Percentiles rank a stretch among this genome's conserved stretches.
phyloP scores from a whole-genome alignment of 1,140 invertebrate species.

The Brachionus angularis region DNA sequence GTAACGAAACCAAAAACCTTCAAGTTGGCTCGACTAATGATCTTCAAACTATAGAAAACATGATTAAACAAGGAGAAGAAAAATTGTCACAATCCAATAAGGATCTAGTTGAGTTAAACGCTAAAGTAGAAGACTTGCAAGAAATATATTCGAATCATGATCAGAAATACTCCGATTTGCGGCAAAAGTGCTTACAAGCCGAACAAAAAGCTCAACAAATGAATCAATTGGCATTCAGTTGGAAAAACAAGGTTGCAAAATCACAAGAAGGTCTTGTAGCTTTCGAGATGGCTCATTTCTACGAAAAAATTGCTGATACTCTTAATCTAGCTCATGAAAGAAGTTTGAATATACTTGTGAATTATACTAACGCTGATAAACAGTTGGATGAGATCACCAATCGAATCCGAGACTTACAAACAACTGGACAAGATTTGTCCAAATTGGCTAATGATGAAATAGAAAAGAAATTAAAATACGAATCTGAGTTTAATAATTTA shows the following conservation, averaged over 20 bases:
- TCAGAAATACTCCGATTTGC: neutral
- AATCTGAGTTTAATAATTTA: neutral
- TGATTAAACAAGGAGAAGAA: constrained; percentile 22
- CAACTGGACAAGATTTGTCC: neutral
- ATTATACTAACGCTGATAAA: neutral
- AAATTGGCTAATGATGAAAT: neutral
- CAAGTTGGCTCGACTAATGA: neutral
- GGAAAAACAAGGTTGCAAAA: constrained; percentile 1
- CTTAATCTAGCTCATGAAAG: neutral
- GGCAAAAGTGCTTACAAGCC: constrained; percentile 23
- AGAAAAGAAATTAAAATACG: neutral
- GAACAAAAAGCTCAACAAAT: constrained; percentile 26
- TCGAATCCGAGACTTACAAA: neutral
- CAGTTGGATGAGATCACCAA: neutral
- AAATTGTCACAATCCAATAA: neutral
- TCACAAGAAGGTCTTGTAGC: constrained; percentile 27
- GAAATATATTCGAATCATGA: constrained; percentile 19
- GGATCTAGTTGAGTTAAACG: constrained; percentile 1
- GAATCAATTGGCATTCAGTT: neutral
- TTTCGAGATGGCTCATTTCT: constrained; percentile 29
- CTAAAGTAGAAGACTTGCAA: constrained; percentile 15
- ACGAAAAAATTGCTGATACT: constrained; percentile 23
- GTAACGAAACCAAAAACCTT: constrained; percentile 2
- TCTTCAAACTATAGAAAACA: neutral
- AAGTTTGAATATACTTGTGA: neutral